phyloP scores from a whole-genome alignment of 92 coral and sea anemone genomes.

The Parazoanthus atlanticus region DNA sequence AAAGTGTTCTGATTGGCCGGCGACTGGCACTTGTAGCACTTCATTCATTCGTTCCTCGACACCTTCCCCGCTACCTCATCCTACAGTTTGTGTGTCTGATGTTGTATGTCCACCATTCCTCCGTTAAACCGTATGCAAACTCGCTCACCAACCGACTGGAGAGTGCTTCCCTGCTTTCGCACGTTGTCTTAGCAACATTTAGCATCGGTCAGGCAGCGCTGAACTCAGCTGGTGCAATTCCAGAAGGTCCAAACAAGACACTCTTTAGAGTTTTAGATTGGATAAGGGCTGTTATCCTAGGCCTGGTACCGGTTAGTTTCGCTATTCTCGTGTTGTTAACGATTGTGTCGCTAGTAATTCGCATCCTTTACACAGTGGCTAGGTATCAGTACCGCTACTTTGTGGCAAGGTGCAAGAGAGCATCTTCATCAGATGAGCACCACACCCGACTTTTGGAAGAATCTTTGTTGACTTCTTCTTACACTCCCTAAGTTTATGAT shows the following conservation, averaged over 20 bases:
- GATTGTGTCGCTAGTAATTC: constrained; percentile 23
- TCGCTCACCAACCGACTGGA: constrained; percentile 21
- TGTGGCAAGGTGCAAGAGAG: neutral
- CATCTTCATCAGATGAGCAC: neutral
- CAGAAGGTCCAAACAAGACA: constrained; percentile 6
- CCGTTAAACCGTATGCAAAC: constrained; percentile 29
- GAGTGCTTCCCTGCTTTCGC: constrained; percentile 36
- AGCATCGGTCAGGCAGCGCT: constrained; percentile 33
- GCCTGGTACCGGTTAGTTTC: constrained; percentile 36
- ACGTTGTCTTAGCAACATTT: constrained; percentile 27
- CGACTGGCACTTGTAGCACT: constrained; percentile 30
- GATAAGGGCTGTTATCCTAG: constrained; percentile 33
- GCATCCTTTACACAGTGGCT: constrained; percentile 12
- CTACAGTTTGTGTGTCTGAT: constrained; percentile 29
- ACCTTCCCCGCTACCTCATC: constrained; percentile 22
- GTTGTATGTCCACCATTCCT: constrained; percentile 35
- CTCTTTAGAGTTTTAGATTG: constrained; percentile 36
- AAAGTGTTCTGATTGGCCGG: constrained; percentile 49
- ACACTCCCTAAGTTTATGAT: neutral
- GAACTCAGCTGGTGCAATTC: constrained; percentile 25
- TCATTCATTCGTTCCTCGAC: constrained; percentile 27
- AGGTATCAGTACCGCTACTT: neutral
- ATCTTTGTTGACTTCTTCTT: neutral
- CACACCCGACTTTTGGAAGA: constrained; percentile 25
- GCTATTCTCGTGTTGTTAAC: constrained; percentile 16